Conservation (phyloP, 2,888 invertebrate species). For the Dugesia japonica region DNA sequence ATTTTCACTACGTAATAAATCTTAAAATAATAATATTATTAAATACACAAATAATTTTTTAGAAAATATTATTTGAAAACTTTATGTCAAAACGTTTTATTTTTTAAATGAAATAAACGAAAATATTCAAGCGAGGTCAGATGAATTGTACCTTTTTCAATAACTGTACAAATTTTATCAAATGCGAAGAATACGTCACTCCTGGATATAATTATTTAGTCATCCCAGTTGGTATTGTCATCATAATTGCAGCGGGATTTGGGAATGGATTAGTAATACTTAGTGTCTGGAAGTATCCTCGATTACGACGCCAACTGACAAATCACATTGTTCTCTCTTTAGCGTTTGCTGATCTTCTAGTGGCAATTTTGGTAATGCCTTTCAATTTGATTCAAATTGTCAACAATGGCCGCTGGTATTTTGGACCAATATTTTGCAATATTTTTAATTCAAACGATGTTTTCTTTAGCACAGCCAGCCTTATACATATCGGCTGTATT, state of each 20-base stretch:
- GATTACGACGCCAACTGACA: conserved; percentile 64
- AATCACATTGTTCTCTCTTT: conserved; percentile 87
- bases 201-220: neutral
- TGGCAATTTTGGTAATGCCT: conserved; percentile 54
- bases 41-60: too few relatives aligned
- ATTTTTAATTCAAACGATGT: conserved; percentile 84
- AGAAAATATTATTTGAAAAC: too few relatives aligned
- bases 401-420: conserved; percentile 62
- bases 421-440: conserved; percentile 74
- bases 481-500: conserved; percentile 79
- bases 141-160: neutral
- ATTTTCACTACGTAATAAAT: too few relatives aligned
- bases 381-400: conserved; percentile 44
- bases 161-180: neutral
- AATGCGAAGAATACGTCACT: neutral
- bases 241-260: conserved; percentile 58
- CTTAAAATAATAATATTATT: too few relatives aligned
- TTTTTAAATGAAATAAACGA: too few relatives aligned
- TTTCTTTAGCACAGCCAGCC: conserved; percentile 69
- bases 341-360: conserved; percentile 78
- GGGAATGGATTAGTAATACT: conserved; percentile 84
- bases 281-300: conserved; percentile 67
- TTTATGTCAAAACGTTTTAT: too few relatives aligned
- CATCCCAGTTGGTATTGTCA: conserved; percentile 46
- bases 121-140: neutral